Conservation (phyloP, 2,888 invertebrate species). For the Amphimallon solstitiale region DNA sequence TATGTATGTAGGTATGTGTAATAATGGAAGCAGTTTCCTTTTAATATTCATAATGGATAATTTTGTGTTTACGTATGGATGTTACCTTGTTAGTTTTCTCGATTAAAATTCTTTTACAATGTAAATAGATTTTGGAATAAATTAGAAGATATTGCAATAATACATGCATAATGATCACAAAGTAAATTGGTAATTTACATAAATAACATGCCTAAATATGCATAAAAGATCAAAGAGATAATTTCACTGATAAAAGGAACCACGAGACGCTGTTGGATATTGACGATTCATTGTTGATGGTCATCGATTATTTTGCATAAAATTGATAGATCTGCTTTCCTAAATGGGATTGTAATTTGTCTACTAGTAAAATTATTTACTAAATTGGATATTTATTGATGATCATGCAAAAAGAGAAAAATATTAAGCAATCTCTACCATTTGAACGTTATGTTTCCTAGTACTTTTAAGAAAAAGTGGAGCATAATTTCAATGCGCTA, state of each 20-base stretch:
- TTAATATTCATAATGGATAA: conserved; percentile 10
- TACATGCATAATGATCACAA: conserved; percentile 4
- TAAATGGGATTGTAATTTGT: too few species aligned
- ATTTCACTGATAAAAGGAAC: neutral
- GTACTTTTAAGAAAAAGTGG: too few species aligned
- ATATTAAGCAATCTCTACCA: too few species aligned
- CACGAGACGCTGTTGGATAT: neutral
- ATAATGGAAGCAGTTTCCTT: neutral
- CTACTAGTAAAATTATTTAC: too few species aligned
- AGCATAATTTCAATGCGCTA: too few species aligned
- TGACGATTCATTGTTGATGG: neutral
- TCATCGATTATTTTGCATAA: too few species aligned
- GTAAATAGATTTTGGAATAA: conserved; percentile 2
- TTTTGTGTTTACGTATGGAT: neutral
- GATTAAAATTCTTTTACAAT: conserved; percentile 6
- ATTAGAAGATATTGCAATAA: neutral
- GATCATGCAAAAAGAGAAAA: too few species aligned
- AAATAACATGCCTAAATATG: neutral
- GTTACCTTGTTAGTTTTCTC: neutral
- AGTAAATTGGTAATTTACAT: conserved; percentile 5
- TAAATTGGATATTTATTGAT: too few species aligned
- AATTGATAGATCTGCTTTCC: too few species aligned
- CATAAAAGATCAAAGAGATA: conserved; percentile 3
- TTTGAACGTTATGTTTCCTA: too few species aligned
- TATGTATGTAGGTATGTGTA: conserved; percentile 3